phyloP scores from a whole-genome alignment of 1,140 invertebrate genomes.

The Coenobita brevimanus region DNA sequence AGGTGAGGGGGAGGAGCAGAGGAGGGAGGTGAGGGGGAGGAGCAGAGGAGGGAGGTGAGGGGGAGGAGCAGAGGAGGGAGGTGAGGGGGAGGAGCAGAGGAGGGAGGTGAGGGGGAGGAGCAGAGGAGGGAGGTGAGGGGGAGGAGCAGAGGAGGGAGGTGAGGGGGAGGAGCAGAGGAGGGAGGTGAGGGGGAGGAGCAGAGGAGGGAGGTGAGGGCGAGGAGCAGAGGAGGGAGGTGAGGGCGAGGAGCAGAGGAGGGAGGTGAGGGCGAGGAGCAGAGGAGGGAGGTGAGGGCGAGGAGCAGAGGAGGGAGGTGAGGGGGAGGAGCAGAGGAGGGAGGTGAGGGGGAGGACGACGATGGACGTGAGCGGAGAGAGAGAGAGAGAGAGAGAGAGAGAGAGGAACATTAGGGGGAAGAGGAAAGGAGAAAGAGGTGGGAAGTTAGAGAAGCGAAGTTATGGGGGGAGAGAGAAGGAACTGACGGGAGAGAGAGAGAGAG shows the following conservation, averaged over 20 bases:
- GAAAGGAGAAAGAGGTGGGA: neutral
- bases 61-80: neutral
- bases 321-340: slow-evolving; percentile 7
- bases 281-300: neutral
- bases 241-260: neutral
- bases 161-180: neutral
- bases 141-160: no score
- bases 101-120: neutral
- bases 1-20: neutral
- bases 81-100: neutral
- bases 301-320: neutral
- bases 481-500: neutral
- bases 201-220: neutral
- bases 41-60: neutral
- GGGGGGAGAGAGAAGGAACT: neutral
- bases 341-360: neutral
- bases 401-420: neutral
- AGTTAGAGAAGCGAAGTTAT: no score
- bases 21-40: neutral
- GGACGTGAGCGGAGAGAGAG: neutral
- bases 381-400: slow-evolving; percentile 6
- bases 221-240: neutral
- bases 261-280: neutral
- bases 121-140: neutral
- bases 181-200: neutral